A percentile compares a stretch with the other conserved stretches of the same genome.
These are phyloP conservation scores for Crocallis elinguaria DNA, from an alignment of 2,888 invertebrate species.

Conservation along the genomic window DNA sequence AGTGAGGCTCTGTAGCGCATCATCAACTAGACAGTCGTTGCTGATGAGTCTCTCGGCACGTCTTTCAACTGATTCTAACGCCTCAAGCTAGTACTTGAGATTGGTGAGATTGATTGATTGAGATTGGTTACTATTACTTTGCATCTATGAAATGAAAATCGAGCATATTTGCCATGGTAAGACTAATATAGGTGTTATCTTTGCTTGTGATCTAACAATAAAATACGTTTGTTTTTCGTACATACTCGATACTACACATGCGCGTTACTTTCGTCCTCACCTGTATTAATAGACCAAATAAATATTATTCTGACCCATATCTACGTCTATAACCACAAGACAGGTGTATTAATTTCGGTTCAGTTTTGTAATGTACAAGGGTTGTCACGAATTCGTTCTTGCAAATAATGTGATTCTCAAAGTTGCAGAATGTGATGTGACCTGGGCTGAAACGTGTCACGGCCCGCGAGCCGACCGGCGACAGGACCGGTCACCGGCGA, in stretches of 20 bases:
- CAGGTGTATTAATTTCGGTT: conserved; percentile 1
- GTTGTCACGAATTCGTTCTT: conserved; percentile 39
- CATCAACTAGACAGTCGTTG: no score
- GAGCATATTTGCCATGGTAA: no score
- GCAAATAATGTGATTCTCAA: conserved; percentile 51
- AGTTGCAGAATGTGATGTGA: conserved; percentile 50
- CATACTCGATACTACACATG: background rate
- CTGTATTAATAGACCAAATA: conserved; percentile 12
- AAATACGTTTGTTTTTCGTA: no score
- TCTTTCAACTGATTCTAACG: no score
- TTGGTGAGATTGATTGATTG: no score
- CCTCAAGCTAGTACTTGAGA: no score
- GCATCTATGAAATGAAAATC: no score
- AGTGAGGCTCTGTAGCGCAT: no score
- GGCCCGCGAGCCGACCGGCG: conserved; percentile 12
- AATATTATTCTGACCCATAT: conserved; percentile 14
- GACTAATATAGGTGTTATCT: no score
- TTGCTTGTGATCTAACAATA: no score
- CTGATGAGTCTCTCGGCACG: no score
- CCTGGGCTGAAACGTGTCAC: conserved; percentile 34
- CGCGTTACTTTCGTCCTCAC: background rate
- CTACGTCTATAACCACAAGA: conserved; percentile 1
- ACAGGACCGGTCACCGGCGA: conserved; percentile 7
- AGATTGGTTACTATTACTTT: no score
- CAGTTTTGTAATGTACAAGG: conserved; percentile 10